Evolutionary conservation across 53 echinoderm and acorn worm species (phyloP).

Genomic region (Luidia sarsii): DNA sequence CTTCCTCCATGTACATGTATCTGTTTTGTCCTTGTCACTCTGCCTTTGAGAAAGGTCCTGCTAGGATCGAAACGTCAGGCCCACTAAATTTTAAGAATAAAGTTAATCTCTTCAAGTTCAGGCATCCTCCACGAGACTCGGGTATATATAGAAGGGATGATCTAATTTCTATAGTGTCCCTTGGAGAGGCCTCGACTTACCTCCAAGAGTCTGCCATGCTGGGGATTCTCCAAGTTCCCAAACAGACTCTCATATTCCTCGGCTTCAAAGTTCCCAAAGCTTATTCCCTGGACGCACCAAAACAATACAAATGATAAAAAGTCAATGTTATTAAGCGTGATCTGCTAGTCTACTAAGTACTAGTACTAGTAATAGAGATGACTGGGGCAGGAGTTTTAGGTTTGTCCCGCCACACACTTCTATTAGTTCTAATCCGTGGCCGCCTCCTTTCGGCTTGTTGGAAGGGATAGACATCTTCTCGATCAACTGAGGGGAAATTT

Average conservation of each 20-base stretch:
- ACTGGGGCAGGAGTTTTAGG: neutral
- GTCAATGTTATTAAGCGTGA: neutral
- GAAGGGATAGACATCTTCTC: no score
- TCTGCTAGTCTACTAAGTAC: neutral
- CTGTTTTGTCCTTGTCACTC: no score
- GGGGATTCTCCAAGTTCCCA: conserved; percentile 14
- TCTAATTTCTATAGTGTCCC: neutral
- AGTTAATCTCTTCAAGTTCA: neutral
- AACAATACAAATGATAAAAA: neutral
- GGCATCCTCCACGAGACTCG: neutral
- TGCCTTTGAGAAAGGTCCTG: no score
- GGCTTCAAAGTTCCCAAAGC: conserved; percentile 54
- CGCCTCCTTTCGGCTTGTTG: no score
- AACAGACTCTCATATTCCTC: conserved; percentile 54
- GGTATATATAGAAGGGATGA: neutral
- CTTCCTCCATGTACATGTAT: no score
- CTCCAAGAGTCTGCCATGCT: conserved; percentile 34
- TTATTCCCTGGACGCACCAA: conserved; percentile 29
- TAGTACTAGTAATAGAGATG: neutral
- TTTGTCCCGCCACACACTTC: neutral
- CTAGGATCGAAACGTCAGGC: no score
- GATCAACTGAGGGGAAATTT: no score
- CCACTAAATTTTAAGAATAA: no score
- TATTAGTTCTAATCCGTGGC: neutral
- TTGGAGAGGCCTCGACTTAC: conserved; percentile 24